Evolutionary conservation across 2,113 vertebrate genomes (phyloP).

Genomic region (Syngnathus typhle): DNA sequence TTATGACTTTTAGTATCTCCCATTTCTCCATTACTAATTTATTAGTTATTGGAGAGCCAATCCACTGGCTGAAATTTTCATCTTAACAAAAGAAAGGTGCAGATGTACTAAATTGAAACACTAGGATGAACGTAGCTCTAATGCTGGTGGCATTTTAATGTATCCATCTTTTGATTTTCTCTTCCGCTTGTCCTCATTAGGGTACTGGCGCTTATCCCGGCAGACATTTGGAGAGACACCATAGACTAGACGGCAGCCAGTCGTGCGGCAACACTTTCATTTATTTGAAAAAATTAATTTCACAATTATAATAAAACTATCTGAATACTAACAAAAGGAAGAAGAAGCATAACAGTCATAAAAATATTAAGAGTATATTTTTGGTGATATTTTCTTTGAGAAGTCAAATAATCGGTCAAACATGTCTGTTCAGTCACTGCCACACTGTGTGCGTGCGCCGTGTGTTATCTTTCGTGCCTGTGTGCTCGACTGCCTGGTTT

Average conservation of each 20-base stretch:
- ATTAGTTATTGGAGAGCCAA: background rate
- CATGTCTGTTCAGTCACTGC: background rate
- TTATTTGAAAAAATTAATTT: background rate
- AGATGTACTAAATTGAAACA: background rate
- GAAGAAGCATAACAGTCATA: background rate
- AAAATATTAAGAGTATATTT: background rate
- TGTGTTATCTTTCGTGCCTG: background rate
- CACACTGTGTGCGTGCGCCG: background rate
- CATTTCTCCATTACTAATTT: background rate
- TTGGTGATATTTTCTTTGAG: background rate
- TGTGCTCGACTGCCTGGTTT: conserved; percentile 32
- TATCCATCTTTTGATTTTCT: background rate
- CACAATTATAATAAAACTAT: background rate
- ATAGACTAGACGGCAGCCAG: background rate
- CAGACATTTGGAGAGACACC: background rate
- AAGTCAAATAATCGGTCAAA: background rate
- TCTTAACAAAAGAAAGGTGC: background rate
- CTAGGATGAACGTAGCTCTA: background rate
- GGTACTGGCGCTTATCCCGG: background rate
- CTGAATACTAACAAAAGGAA: background rate
- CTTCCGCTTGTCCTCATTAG: background rate
- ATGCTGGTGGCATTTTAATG: background rate
- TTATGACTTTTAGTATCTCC: background rate
- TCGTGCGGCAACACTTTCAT: background rate
- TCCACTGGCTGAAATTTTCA: background rate